Evolutionary conservation across 2,797 vertebrate genomes (phyloP), one percentile per base, ranked within the genome.

Genomic region (Sciaenops ocellatus): DNA sequence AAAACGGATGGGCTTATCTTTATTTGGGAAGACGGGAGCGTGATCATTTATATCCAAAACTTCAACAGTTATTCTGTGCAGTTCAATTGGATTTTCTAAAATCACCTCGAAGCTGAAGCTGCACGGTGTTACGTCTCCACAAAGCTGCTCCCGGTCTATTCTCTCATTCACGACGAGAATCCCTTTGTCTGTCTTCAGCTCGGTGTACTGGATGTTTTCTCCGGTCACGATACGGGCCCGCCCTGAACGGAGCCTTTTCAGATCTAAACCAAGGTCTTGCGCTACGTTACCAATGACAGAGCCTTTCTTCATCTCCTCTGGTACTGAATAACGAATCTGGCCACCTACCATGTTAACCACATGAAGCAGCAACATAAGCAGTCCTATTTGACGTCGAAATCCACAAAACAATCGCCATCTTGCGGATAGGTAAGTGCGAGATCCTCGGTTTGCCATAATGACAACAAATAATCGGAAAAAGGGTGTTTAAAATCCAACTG

Each of bases 11-110:
- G 52, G 0, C n/a, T 67, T 70, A 6, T 89, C 76, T 63, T 60
- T 78, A 8, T 80, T 80, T 2, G 26, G 68, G 16, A 94, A 94
- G 0, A 78, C 42, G 0, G 93, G 93, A 0, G 84, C 28, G 2
- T 94, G 80, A 51, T 94, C 93, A 17, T 92, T 94, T 2, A 92
- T 78, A 11, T 93, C 92, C 4, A 85, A 54, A 59, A 94, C 74
- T 18, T 93, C 90, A 1, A 93, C 71, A 1, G 80, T 87, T 1
- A 93, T 50, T 30, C 69, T 38, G 30, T 88, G 88, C 0, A 92
- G 1, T 7, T 93, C 89, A 0, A 93, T 83, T 0, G 93, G 93
- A 2, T 87, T 90, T 38, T 92, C 91, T 20, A 93, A 68, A 56
- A 93, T 80, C 8, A 92, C 3, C 18, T 93, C 90, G 51, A 93